phyloP scores from a whole-genome alignment of 2,888 invertebrate species.

The Drosophila greeni region DNA sequence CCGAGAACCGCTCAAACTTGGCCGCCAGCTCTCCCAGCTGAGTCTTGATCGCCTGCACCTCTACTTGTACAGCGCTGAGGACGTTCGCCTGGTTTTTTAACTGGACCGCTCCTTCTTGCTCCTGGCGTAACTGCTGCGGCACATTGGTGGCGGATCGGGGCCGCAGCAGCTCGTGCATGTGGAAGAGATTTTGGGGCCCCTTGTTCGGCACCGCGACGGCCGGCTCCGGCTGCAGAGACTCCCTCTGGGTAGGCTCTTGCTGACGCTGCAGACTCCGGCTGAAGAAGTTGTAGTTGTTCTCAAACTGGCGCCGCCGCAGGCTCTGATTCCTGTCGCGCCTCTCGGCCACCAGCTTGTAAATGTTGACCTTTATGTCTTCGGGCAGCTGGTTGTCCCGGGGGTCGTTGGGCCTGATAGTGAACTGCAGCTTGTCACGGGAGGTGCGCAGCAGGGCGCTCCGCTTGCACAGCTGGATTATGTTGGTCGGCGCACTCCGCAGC shows the following conservation, averaged over 20 bases:
- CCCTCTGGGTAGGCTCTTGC: slow-evolving; percentile 33
- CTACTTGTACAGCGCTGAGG: slow-evolving; percentile 64
- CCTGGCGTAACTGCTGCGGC: slow-evolving; percentile 64
- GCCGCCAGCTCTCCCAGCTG: slow-evolving; percentile 67
- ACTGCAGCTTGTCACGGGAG: slow-evolving; percentile 85
- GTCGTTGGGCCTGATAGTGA: slow-evolving; percentile 89
- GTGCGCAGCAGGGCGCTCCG: slow-evolving; percentile 87
- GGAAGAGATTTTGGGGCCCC: slow-evolving; percentile 38
- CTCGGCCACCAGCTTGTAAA: slow-evolving; percentile 87
- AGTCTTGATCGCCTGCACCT: slow-evolving; percentile 66
- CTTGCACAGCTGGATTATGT: slow-evolving; percentile 83
- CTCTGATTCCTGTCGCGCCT: slow-evolving; percentile 82
- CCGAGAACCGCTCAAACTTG: slow-evolving; percentile 74
- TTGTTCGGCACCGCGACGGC: not conserved
- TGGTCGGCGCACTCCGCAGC: slow-evolving; percentile 83
- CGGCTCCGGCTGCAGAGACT: slow-evolving; percentile 24
- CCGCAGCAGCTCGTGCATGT: slow-evolving; percentile 69
- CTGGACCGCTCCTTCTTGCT: slow-evolving; percentile 60
- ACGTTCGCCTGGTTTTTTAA: slow-evolving; percentile 67
- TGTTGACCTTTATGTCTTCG: slow-evolving; percentile 85
- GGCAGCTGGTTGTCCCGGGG: slow-evolving; percentile 88
- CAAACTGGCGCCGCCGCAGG: slow-evolving; percentile 79
- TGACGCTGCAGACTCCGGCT: slow-evolving; percentile 72
- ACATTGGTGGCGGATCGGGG: slow-evolving; percentile 77
- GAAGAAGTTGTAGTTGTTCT: slow-evolving; percentile 77